phyloP scores from a whole-genome alignment of 2,888 invertebrate species.

The Crioceris asparagi region DNA sequence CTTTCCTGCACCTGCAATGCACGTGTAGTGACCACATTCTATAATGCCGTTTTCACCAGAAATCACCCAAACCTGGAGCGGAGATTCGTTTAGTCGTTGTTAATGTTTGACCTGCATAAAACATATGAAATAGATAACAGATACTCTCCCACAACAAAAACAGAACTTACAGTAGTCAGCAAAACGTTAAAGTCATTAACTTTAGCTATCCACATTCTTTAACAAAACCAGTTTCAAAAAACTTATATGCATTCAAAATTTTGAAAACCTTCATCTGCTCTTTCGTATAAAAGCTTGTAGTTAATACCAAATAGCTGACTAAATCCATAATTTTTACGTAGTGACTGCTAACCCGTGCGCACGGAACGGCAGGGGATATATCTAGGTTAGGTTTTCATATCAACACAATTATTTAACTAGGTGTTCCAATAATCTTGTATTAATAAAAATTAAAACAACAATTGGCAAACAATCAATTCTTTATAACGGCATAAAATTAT shows the following conservation, averaged over 20 bases:
- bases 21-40: slow-evolving; percentile 14
- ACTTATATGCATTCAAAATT: not conserved
- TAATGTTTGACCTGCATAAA: slow-evolving; percentile 14
- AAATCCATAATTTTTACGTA: too few relatives aligned
- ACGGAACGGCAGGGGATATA: too few relatives aligned
- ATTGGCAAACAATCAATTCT: too few relatives aligned
- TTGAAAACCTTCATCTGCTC: slow-evolving; percentile 2
- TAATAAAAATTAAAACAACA: too few relatives aligned
- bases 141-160: too few relatives aligned
- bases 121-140: not conserved
- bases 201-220: not conserved
- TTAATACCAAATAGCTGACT: not conserved
- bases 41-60: too few relatives aligned
- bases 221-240: not conserved
- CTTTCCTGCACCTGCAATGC: slow-evolving; percentile 13
- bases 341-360: too few relatives aligned
- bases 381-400: too few relatives aligned
- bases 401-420: too few relatives aligned
- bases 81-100: slow-evolving; percentile 9
- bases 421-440: too few relatives aligned
- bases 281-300: not conserved
- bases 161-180: slow-evolving; percentile 1
- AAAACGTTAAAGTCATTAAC: slow-evolving; percentile 2
- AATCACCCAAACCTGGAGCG: slow-evolving; percentile 8
- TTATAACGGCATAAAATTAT: too few relatives aligned